Evolutionary conservation across 2,888 invertebrate genomes (phyloP).

Genomic region (Gastrophysa polygoni): DNA sequence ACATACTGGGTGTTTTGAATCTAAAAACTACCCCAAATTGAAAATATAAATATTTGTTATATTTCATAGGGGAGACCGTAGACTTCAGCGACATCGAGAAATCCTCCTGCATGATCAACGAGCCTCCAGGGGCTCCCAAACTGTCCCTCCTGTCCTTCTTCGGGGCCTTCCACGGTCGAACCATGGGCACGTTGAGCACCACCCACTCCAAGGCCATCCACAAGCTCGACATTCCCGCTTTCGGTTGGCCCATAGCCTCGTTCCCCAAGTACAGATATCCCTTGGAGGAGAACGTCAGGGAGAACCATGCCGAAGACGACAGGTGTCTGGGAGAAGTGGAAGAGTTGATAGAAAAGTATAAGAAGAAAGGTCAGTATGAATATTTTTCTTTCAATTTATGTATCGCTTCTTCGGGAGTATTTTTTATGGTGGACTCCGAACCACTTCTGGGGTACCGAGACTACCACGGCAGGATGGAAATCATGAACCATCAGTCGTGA

Average conservation of each 20-base stretch:
- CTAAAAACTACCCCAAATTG: too few species aligned
- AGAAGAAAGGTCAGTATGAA: conserved; percentile 62
- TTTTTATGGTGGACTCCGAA: too few species aligned
- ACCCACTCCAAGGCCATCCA: conserved; percentile 97
- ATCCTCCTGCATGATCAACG: conserved; percentile 82
- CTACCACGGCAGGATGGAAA: too few species aligned
- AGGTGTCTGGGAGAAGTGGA: conserved; percentile 72
- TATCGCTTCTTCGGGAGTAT: too few species aligned
- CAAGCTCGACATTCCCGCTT: conserved; percentile 92
- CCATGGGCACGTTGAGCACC: conserved; percentile 81
- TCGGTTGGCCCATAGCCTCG: conserved; percentile 94
- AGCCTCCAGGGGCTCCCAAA: conserved; percentile 84
- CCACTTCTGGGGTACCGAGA: too few species aligned
- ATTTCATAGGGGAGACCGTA: conserved; percentile 61
- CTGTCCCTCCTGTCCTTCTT: conserved; percentile 84
- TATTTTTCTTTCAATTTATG: too few species aligned
- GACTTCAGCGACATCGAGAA: conserved; percentile 79
- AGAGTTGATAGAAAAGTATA: conserved; percentile 74
- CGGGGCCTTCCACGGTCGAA: conserved; percentile 95
- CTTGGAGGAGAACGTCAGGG: conserved; percentile 74
- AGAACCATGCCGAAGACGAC: conserved; percentile 86
- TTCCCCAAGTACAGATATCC: conserved; percentile 96
- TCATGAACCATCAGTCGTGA: too few species aligned
- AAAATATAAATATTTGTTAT: too few species aligned
- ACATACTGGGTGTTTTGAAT: too few species aligned